Conservation (phyloP, 2,888 invertebrate genomes). For the Ectobius pallidus region DNA sequence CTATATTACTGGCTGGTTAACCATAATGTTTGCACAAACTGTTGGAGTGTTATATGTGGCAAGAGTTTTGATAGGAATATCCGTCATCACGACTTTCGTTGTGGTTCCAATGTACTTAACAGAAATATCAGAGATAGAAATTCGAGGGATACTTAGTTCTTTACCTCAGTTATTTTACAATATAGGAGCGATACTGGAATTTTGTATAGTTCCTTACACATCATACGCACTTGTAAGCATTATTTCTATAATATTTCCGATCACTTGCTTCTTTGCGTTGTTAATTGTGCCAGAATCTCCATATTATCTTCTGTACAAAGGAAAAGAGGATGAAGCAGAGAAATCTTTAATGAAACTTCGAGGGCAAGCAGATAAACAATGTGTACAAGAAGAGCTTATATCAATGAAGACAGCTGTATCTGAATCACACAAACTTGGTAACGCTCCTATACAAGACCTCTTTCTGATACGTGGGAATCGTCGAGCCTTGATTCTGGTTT, state of each 20-base stretch:
- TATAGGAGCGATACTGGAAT: constrained; percentile 48
- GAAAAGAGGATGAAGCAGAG: constrained; percentile 61
- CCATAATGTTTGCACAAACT: constrained; percentile 48
- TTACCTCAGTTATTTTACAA: not conserved
- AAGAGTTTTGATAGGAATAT: constrained; percentile 57
- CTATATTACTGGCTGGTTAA: constrained; percentile 49
- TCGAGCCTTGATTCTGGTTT: constrained; percentile 63
- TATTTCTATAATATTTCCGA: constrained; percentile 62
- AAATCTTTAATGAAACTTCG: constrained; percentile 63
- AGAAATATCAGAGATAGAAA: constrained; percentile 63
- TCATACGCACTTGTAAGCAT: constrained; percentile 59
- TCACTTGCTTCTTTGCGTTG: constrained; percentile 63
- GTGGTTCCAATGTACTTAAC: constrained; percentile 64
- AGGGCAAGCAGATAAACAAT: constrained; percentile 58
- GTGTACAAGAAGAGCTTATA: constrained; percentile 63
- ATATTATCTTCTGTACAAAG: constrained; percentile 61
- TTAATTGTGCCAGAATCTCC: constrained; percentile 71
- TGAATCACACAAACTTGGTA: constrained; percentile 59
- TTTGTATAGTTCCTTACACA: constrained; percentile 55
- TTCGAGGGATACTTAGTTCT: constrained; percentile 61
- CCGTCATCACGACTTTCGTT: constrained; percentile 56
- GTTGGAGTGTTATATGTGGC: constrained; percentile 49
- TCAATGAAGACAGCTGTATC: constrained; percentile 59
- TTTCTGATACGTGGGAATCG: constrained; percentile 59
- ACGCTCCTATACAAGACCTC: constrained; percentile 60